Percentiles rank a stretch among this genome's conserved stretches.
Conservation (phyloP, 2,113 vertebrate species). For the Pyxicephalus adspersus region DNA sequence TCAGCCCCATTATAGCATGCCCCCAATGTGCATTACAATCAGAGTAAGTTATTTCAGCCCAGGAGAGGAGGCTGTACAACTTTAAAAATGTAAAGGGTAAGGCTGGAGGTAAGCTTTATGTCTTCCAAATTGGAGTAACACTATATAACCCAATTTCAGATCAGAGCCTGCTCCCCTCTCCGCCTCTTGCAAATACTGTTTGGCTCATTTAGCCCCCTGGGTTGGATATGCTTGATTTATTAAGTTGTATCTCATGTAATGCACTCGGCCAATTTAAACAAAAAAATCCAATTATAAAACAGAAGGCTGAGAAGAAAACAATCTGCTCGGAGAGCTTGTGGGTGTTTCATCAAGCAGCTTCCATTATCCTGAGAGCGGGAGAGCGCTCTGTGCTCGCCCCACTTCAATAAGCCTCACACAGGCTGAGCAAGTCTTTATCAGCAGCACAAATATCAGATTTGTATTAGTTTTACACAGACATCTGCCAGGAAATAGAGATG, state of each 20-base stretch:
- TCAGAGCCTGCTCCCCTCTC: no score
- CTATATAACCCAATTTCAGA: no score
- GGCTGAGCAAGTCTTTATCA: background rate
- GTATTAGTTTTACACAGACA: no score
- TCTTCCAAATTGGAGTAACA: background rate
- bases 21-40: no score
- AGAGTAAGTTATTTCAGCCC: no score
- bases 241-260: background rate
- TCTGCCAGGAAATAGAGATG: no score
- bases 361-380: background rate
- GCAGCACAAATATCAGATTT: no score
- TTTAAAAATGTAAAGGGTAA: no score
- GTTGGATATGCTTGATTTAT: background rate
- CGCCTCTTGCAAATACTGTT: no score
- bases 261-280: background rate
- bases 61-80: no score
- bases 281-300: constrained; percentile 18
- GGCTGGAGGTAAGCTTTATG: no score
- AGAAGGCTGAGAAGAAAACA: constrained; percentile 10
- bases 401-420: background rate
- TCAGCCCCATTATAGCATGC: no score
- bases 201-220: background rate
- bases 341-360: background rate
- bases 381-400: background rate
- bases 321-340: background rate